A percentile compares a stretch with the other conserved stretches of the same genome.
These are phyloP conservation scores for Acronicta psi DNA, from an alignment of 2,888 invertebrate species.

Conservation along the genomic window DNA sequence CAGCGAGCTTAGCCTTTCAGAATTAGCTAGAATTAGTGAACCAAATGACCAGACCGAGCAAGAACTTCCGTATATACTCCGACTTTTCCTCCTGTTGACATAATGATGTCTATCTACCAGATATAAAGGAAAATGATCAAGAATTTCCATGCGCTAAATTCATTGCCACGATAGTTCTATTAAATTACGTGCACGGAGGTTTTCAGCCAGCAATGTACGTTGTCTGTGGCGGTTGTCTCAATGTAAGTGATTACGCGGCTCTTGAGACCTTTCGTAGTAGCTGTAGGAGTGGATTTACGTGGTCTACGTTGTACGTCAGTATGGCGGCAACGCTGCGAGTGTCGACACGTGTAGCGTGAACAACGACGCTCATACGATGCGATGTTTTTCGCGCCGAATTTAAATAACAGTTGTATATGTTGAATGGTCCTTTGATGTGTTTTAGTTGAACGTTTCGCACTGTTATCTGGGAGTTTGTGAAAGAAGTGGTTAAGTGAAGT, in stretches of 20 bases:
- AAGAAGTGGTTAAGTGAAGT: conserved; percentile 51
- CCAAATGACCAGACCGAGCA: conserved; percentile 70
- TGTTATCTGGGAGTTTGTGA: conserved; percentile 42
- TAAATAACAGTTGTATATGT: conserved; percentile 56
- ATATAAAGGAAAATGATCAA: conserved; percentile 33
- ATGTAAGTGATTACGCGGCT: conserved; percentile 33
- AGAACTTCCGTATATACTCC: conserved; percentile 63
- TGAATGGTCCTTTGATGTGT: conserved; percentile 69
- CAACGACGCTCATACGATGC: conserved; percentile 50
- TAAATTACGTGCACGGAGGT: background rate
- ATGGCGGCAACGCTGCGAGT: conserved; percentile 71
- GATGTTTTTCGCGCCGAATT: conserved; percentile 74
- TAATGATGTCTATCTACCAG: conserved; percentile 56
- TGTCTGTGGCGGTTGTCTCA: conserved; percentile 17
- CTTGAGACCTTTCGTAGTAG: conserved; percentile 46
- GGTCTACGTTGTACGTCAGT: conserved; percentile 65
- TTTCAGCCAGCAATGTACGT: conserved; percentile 56
- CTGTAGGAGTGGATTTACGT: conserved; percentile 51
- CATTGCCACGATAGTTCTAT: conserved; percentile 42
- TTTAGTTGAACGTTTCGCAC: conserved; percentile 61
- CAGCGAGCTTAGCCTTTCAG: conserved; percentile 60
- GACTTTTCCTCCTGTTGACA: conserved; percentile 75
- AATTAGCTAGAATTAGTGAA: conserved; percentile 74
- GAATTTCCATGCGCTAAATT: conserved; percentile 31
- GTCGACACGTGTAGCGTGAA: conserved; percentile 63